Evolutionary conservation across 2,888 invertebrate genomes (phyloP).

Genomic region (Zaprionus obscuricornis): DNA sequence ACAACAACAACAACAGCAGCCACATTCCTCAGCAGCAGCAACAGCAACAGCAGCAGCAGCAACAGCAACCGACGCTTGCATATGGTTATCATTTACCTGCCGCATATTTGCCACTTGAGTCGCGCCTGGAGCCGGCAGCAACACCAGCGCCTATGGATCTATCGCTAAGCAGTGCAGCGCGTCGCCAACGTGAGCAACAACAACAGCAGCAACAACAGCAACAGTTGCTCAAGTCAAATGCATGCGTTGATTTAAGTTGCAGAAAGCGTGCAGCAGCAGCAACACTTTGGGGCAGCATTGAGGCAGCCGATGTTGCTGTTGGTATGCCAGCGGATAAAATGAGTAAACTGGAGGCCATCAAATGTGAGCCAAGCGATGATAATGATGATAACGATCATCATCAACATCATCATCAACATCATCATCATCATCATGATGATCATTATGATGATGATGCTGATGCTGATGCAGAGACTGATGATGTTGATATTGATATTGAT

Average conservation of each 20-base stretch:
- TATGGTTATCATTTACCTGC: conserved; percentile 46
- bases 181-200: conserved; percentile 54
- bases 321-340: conserved; percentile 69
- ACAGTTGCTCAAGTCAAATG: conserved; percentile 34
- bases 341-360: conserved; percentile 63
- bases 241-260: conserved; percentile 78
- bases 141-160: conserved; percentile 80
- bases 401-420: too few relatives aligned
- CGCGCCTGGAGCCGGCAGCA: conserved; percentile 36
- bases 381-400: too few relatives aligned
- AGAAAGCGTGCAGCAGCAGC: conserved; percentile 73
- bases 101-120: conserved; percentile 35
- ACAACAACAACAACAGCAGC: conserved; percentile 23
- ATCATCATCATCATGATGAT: too few relatives aligned
- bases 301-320: conserved; percentile 8
- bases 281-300: conserved; percentile 29
- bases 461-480: too few relatives aligned
- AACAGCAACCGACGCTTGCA: conserved; percentile 37
- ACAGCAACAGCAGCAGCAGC: conserved; percentile 23
- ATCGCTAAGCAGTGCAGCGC: conserved; percentile 75
- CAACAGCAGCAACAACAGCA: conserved; percentile 45
- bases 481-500: conserved; percentile 52
- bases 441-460: too few relatives aligned
- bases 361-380: conserved; percentile 51
- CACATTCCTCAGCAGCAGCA: conserved; percentile 43